Conservation (phyloP, 2,797 vertebrate genomes). For the Dermochelys coriacea region DNA sequence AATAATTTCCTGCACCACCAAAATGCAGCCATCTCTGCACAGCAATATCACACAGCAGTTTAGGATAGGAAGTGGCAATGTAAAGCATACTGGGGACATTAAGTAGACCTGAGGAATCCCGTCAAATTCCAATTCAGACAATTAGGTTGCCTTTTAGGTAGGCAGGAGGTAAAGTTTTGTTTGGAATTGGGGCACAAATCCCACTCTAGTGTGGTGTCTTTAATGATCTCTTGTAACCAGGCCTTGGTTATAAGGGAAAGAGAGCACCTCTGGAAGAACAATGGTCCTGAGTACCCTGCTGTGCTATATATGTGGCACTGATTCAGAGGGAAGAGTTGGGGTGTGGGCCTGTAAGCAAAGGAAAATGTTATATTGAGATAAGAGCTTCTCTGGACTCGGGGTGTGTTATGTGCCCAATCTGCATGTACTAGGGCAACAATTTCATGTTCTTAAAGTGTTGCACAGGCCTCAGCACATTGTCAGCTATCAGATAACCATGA, state of each 20-base stretch:
- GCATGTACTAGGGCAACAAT: not conserved
- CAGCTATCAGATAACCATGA: conserved; percentile 7
- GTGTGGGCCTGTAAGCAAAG: not conserved
- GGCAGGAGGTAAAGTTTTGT: not conserved
- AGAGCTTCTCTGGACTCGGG: conserved; percentile 6
- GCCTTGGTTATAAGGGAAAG: not conserved
- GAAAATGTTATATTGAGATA: conserved; percentile 12
- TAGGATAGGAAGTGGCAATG: not conserved
- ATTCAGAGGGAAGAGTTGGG: conserved; percentile 10
- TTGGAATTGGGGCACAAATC: not conserved
- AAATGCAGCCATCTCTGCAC: not conserved
- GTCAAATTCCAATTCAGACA: not conserved
- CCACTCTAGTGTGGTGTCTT: not conserved
- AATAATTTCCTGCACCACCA: not conserved
- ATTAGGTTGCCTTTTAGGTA: not conserved
- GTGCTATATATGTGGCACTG: conserved; percentile 9
- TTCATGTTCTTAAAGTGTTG: conserved; percentile 21
- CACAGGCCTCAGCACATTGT: not conserved
- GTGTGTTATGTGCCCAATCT: not conserved
- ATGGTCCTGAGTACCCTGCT: not conserved
- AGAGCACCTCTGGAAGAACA: conserved; percentile 28
- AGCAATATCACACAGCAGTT: not conserved
- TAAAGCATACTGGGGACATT: not conserved
- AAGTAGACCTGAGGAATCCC: not conserved
- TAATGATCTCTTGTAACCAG: not conserved